Base-by-base conservation (phyloP, 2,797 vertebrate genomes). In the Thalassophryne amazonica region DNA sequence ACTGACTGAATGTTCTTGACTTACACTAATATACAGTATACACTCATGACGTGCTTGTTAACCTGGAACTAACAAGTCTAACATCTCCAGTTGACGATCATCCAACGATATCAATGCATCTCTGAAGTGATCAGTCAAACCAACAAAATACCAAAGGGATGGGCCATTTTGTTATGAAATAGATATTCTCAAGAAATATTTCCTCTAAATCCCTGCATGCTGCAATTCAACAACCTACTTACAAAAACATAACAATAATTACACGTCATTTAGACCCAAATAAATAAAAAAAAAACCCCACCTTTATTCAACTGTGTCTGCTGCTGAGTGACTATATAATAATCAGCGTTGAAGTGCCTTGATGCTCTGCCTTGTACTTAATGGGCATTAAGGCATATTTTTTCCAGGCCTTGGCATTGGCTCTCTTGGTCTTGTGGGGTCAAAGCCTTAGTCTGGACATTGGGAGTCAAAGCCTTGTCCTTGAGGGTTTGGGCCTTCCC, bases 81-180 rank as follows among this genome's bases (percentile, higher is more conserved):
- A 79, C 60, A 47, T 47, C 34, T 54, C 14, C 23, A 43, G 19
- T 45, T 20, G 32, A 59, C 34, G 34, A 57, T 56, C 28, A 20
- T 60, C 63, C 81, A 84, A 86, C 75, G 46, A 5, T 41, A 24
- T 73, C 23, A 5, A 29, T 63, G 61, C 57, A 53, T 80, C 49
- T 69, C 54, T 83, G 77, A 74, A 65, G 70, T 85, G 68, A 65
- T 78, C 37, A 84, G 42, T 72, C 48, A 83, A 81, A 81, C 59
- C 55, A 68, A 78, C 67, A 65, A 39, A 33, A 53, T 74, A 78
- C n/a, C 83, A 89, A 87, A 89, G 85, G 78, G 87, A 91, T 90
- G 88, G 88, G 86, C 81, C 46, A 58, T 13, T 37, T 52, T n/a
- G 64, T 5, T 2, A 16, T 12, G 14, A 51, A 35, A 32, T 2